Evolutionary conservation across 2,113 vertebrate species (phyloP), one percentile per base, ranked within the genome.

Genomic region (Tychaedon coryphoeus): DNA sequence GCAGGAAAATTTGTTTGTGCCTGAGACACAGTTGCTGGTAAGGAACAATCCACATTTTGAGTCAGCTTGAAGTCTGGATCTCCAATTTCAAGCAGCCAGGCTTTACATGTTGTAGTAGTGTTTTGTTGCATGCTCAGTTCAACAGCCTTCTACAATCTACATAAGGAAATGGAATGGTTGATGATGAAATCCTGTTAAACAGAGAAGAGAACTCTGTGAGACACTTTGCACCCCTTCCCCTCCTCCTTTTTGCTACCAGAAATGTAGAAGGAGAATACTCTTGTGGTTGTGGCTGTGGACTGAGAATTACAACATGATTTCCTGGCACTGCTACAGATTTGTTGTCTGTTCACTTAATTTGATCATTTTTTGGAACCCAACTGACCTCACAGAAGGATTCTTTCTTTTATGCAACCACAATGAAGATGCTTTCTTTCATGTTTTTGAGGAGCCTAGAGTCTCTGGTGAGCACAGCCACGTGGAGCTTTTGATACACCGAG

Each of bases 271-370:
- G 56, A 86, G 42, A 80, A 93, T 94, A 88, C 34, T 93, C 33
- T 88, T 94, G 90, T 81, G 61, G 66, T 69, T 96, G 70, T 71
- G 43, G 45, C 70, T 75, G 45, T 70, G 79, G 34, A 86, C 31
- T 76, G 58, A 92, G 85, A 93, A 93, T 96, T 95, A 80, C 95
- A 95, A 96, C 78, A 97, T 0, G 36, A 85, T 92, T 96, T 95
- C 85, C 85, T 95, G 93, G 92, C 92, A 92, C 71, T 86, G 58
- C n/a, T 87, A 88, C 71, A 94, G 58, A 94, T 88, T 90, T 92
- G 62, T 92, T 94, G 85, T 91, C 81, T 90, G 54, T 75, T 93
- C 70, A 26, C 45, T 94, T 88, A 95, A 90, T 92, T 96, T 92
- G 74, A 57, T 58, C 54, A 50, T 86, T n/a, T 79, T 96, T 94